Conservation (phyloP, 2,888 invertebrate genomes). For the Omphaloscelis lunosa region DNA sequence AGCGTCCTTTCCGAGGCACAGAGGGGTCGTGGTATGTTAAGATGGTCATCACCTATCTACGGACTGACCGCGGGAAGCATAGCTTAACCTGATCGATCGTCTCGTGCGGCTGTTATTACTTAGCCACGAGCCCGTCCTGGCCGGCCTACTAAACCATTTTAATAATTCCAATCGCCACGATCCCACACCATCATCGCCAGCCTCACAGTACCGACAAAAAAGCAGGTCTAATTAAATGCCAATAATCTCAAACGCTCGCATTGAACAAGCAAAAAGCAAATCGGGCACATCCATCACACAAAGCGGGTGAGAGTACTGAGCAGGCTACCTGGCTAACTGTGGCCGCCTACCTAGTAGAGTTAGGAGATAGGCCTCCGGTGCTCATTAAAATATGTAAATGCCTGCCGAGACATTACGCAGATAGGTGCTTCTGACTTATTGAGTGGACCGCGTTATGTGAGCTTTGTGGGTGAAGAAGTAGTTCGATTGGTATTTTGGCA, state of each 20-base stretch:
- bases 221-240: slow-evolving; percentile 49
- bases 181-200: too few relatives aligned
- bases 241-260: slow-evolving; percentile 55
- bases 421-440: slow-evolving; percentile 89
- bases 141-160: too few relatives aligned
- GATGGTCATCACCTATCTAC: too few relatives aligned
- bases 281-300: slow-evolving; percentile 66
- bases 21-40: too few relatives aligned
- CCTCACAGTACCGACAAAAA: slow-evolving; percentile 20
- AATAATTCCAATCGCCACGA: too few relatives aligned
- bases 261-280: slow-evolving; percentile 59
- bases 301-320: slow-evolving; percentile 64
- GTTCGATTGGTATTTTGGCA: not conserved
- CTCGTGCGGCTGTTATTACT: too few relatives aligned
- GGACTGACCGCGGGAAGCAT: too few relatives aligned
- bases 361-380: slow-evolving; percentile 84
- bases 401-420: slow-evolving; percentile 88
- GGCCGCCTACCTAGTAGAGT: slow-evolving; percentile 68
- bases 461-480: slow-evolving; percentile 13
- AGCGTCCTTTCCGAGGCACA: too few relatives aligned
- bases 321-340: slow-evolving; percentile 67
- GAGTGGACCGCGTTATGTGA: slow-evolving; percentile 77
- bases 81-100: too few relatives aligned
- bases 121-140: too few relatives aligned
- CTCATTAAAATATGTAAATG: slow-evolving; percentile 91